Percentiles rank a stretch among this genome's conserved stretches.
Conservation (phyloP, 2,113 vertebrate genomes). For the Callipepla squamata region DNA sequence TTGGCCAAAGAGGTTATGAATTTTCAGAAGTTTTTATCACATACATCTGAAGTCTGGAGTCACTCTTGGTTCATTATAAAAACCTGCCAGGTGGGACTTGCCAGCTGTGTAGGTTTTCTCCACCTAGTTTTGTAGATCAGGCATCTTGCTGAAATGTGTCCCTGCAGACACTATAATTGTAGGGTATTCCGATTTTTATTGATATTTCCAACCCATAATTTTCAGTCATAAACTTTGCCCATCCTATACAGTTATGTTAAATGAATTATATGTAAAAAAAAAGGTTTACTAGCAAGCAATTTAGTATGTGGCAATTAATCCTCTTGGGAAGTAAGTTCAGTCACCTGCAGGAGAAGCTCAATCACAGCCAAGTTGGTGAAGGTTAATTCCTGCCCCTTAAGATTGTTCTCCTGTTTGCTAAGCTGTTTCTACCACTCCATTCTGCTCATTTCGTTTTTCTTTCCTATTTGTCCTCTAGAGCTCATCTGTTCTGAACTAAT, state of each 20-base stretch:
- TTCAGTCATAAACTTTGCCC: not conserved
- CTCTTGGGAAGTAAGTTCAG: not conserved
- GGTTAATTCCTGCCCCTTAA: not conserved
- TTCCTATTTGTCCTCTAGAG: not conserved
- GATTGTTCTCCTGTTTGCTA: not conserved
- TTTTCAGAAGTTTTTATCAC: not conserved
- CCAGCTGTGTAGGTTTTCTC: not conserved
- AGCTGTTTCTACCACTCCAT: not conserved
- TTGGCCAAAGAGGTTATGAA: not conserved
- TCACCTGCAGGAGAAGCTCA: not conserved
- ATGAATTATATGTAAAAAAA: not conserved
- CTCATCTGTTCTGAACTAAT: not conserved
- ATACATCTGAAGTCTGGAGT: not conserved
- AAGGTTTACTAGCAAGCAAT: not conserved
- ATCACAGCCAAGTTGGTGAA: not conserved
- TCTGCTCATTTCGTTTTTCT: not conserved
- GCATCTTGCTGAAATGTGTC: not conserved
- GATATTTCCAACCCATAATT: not conserved
- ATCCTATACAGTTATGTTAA: not conserved
- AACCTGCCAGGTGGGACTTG: not conserved
- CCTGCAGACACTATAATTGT: not conserved
- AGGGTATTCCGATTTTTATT: not conserved
- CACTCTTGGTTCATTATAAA: not conserved
- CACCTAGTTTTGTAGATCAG: not conserved
- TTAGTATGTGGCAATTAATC: not conserved